Evolutionary conservation across 2,113 vertebrate genomes (phyloP).

Genomic region (Diadophis punctatus): DNA sequence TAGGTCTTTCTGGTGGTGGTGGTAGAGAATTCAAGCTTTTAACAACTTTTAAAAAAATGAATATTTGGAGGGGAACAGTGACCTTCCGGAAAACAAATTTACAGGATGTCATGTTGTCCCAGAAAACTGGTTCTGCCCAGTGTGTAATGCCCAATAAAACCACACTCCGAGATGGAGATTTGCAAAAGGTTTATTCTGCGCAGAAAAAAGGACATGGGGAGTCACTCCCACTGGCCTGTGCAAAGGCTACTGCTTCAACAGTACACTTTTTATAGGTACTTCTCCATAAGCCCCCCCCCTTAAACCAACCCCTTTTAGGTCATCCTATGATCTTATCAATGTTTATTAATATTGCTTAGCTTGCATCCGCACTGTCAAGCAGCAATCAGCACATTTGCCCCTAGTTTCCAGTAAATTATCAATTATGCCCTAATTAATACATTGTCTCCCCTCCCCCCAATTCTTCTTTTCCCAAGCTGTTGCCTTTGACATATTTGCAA

Average conservation of each 20-base stretch:
- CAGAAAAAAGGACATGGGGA: too few relatives aligned
- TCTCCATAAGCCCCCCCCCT: background rate
- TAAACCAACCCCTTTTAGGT: background rate
- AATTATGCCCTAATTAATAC: background rate
- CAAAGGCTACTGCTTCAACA: background rate
- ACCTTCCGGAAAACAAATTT: background rate
- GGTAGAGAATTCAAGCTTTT: background rate
- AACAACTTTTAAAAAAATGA: background rate
- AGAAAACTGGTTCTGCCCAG: background rate
- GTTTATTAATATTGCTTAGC: background rate
- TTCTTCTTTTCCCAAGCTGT: background rate
- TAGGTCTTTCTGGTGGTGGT: background rate
- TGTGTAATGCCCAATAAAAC: background rate
- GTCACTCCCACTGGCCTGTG: too few relatives aligned
- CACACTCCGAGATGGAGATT: background rate
- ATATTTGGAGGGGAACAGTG: background rate
- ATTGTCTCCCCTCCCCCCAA: background rate
- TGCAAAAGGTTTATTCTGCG: too few relatives aligned
- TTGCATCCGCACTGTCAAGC: background rate
- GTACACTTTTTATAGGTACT: background rate
- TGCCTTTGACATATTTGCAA: background rate
- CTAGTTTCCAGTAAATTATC: background rate
- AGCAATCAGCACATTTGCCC: background rate
- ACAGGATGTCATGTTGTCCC: background rate
- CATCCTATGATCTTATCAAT: background rate